Percentiles rank a stretch among this genome's conserved stretches.
These are phyloP conservation scores for Zaprionus camerounensis DNA, from an alignment of 1,140 invertebrate species.

Conservation along the genomic window DNA sequence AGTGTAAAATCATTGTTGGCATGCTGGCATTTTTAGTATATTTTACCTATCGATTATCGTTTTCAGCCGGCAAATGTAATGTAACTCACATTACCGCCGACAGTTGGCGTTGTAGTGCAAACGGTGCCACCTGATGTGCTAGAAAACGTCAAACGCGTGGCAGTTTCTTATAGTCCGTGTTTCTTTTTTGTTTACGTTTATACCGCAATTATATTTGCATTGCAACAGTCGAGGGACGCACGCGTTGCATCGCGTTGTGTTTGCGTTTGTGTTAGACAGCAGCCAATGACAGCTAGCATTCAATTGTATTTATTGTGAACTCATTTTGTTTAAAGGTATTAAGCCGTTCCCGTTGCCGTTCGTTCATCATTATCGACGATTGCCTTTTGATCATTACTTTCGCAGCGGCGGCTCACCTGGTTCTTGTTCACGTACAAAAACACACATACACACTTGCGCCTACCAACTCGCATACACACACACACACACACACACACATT, in stretches of 20 bases:
- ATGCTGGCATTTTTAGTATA: slow-evolving; percentile 23
- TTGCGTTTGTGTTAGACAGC: slow-evolving; percentile 11
- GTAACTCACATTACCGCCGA: slow-evolving; percentile 2
- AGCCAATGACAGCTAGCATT: slow-evolving; percentile 2
- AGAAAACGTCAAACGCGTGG: slow-evolving; percentile 56
- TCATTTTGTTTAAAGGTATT: slow-evolving; percentile 1
- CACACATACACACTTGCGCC: slow-evolving; percentile 4
- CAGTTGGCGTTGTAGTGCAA: slow-evolving; percentile 35
- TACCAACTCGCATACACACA: slow-evolving; percentile 1
- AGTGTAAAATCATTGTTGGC: background rate
- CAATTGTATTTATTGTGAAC: slow-evolving; percentile 4
- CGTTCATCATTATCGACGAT: slow-evolving; percentile 57
- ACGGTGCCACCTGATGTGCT: slow-evolving; percentile 47
- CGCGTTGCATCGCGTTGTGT: slow-evolving; percentile 16
- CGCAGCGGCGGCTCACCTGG: slow-evolving; percentile 51
- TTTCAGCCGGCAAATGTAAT: slow-evolving; percentile 13
- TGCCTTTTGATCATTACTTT: slow-evolving; percentile 59
- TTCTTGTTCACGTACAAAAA: slow-evolving; percentile 27
- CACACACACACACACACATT: slow-evolving; percentile 1
- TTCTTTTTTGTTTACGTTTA: slow-evolving; percentile 72
- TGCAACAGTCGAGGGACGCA: slow-evolving; percentile 37
- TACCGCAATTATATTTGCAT: slow-evolving; percentile 48
- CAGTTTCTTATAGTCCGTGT: slow-evolving; percentile 38
- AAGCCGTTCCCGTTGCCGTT: slow-evolving; percentile 14
- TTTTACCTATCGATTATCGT: slow-evolving; percentile 16